Conservation (phyloP, 2,797 vertebrate genomes). For the Bovichtus variegatus region DNA sequence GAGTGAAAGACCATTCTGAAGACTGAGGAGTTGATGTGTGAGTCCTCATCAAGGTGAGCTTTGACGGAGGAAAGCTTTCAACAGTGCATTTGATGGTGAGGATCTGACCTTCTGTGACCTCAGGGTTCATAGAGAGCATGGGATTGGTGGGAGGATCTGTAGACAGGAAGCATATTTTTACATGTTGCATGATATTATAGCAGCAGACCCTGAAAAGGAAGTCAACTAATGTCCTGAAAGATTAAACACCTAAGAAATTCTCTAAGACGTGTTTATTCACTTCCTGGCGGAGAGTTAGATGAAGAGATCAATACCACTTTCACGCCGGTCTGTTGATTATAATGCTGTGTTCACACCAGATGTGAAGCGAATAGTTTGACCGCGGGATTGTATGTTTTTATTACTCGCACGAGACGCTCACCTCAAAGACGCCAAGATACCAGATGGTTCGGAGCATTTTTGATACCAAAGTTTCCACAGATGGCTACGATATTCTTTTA, state of each 20-base stretch:
- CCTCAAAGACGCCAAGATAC: too few species aligned
- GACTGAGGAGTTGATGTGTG: fast-evolving
- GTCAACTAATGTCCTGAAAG: background rate
- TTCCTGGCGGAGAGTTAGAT: background rate
- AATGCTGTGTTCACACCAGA: too few species aligned
- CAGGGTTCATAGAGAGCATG: constrained; percentile 15
- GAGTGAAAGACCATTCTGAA: fast-evolving
- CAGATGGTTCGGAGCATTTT: too few species aligned
- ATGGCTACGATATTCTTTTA: too few species aligned
- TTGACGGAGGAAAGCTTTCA: constrained; percentile 53
- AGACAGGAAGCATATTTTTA: constrained; percentile 25
- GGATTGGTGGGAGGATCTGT: constrained; percentile 67
- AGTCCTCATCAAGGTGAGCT: background rate
- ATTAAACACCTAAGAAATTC: background rate
- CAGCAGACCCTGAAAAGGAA: background rate
- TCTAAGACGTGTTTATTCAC: too few species aligned
- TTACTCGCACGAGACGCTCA: too few species aligned
- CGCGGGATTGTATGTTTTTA: too few species aligned
- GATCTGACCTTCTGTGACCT: constrained; percentile 34
- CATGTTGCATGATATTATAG: background rate
- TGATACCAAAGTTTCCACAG: too few species aligned
- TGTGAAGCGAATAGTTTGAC: too few species aligned
- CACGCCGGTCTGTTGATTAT: background rate
- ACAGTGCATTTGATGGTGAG: constrained; percentile 48
- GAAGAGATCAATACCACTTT: background rate